Evolutionary conservation across 1,140 invertebrate species (phyloP).

Genomic region (Rhizoglyphus robini): DNA sequence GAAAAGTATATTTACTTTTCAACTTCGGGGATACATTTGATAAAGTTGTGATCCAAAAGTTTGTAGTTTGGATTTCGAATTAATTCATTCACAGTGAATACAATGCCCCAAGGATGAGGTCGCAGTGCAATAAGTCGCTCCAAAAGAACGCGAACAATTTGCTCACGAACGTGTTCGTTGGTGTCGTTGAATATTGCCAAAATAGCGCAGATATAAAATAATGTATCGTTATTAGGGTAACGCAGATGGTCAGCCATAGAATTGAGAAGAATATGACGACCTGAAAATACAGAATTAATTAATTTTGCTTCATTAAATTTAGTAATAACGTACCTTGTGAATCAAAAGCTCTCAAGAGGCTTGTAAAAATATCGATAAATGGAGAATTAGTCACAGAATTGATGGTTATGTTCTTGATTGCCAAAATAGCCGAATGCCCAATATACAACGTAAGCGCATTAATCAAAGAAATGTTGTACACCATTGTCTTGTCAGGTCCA

Average conservation of each 20-base stretch:
- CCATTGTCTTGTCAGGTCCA: background rate
- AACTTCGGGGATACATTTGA: constrained; percentile 86
- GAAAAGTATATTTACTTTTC: constrained; percentile 14
- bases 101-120: constrained; percentile 95
- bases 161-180: constrained; percentile 81
- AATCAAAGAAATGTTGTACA: constrained; percentile 80
- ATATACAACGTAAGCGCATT: constrained; percentile 95
- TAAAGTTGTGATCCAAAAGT: constrained; percentile 98
- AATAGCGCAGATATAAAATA: constrained; percentile 95
- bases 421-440: constrained; percentile 77
- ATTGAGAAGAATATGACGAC: constrained; percentile 86
- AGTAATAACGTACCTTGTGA: constrained; percentile 57
- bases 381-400: constrained; percentile 89
- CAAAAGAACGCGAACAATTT: constrained; percentile 70
- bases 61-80: constrained; percentile 98
- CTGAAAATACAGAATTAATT: constrained; percentile 32
- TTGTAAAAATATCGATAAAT: constrained; percentile 99
- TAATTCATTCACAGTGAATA: constrained; percentile 97
- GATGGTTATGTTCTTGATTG: constrained; percentile 68
- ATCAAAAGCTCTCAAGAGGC: constrained; percentile 90
- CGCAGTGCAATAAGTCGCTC: constrained; percentile 94
- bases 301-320: constrained; percentile 10
- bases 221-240: constrained; percentile 97
- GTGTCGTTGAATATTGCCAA: constrained; percentile 97
- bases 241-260: constrained; percentile 95